A percentile compares a stretch with the other conserved stretches of the same genome.
These are phyloP conservation scores for Glaucidium brasilianum DNA, from an alignment of 2,113 vertebrate species.

Conservation along the genomic window DNA sequence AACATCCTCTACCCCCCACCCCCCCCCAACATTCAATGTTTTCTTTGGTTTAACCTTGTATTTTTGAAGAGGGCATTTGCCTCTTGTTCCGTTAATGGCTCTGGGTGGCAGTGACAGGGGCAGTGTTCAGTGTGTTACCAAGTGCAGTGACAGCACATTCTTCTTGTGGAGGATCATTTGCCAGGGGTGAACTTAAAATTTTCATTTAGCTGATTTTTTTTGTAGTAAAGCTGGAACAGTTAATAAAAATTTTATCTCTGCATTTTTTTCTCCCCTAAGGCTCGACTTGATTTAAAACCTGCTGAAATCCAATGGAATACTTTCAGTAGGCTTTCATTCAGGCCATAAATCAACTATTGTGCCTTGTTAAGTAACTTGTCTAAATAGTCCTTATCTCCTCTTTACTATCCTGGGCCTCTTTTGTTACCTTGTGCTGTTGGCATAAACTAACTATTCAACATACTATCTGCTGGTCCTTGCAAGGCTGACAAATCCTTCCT, in stretches of 20 bases:
- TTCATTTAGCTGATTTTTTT: neutral
- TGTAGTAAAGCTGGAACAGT: neutral
- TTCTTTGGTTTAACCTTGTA: neutral
- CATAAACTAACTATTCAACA: neutral
- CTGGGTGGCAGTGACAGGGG: neutral
- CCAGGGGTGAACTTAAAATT: neutral
- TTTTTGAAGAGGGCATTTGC: neutral
- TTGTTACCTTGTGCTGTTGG: neutral
- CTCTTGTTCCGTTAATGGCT: neutral
- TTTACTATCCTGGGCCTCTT: neutral
- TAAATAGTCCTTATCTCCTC: constrained; percentile 4
- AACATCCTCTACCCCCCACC: neutral
- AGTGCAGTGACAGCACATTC: neutral
- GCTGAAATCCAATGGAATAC: constrained; percentile 5
- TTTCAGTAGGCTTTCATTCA: neutral
- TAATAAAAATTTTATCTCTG: constrained; percentile 26
- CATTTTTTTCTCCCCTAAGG: neutral
- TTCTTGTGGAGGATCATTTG: neutral
- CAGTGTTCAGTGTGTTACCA: neutral
- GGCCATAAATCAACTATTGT: neutral
- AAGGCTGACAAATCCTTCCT: neutral
- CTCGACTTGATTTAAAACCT: constrained; percentile 31
- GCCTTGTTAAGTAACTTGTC: neutral
- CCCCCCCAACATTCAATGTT: neutral
- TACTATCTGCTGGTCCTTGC: neutral